A percentile compares a stretch with the other conserved stretches of the same genome.
Conservation (phyloP, 2,797 vertebrate species). For the Chelidonichthys spinosus region DNA sequence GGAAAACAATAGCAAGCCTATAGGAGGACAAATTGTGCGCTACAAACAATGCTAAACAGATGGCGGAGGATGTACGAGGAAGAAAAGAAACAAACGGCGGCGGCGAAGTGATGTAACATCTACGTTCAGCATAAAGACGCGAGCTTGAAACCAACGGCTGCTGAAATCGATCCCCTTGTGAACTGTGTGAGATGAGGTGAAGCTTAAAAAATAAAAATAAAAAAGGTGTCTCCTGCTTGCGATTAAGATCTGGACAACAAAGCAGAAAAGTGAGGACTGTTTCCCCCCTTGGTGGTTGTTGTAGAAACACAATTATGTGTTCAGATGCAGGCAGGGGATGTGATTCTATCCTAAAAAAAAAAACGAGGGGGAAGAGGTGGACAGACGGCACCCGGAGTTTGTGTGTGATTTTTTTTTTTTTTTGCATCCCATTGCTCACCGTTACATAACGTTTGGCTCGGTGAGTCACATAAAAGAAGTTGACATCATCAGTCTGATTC, state of each 20-base stretch:
- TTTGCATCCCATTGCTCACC: constrained; percentile 74
- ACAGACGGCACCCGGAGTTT: constrained; percentile 57
- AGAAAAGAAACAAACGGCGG: constrained; percentile 20
- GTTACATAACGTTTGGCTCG: constrained; percentile 79
- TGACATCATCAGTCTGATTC: constrained; percentile 70
- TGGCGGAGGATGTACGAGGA: constrained; percentile 33
- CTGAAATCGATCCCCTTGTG: not conserved
- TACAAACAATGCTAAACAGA: constrained; percentile 22
- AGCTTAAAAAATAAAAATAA: not conserved
- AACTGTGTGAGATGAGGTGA: constrained; percentile 11
- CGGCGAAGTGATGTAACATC: constrained; percentile 10
- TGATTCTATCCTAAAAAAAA: constrained; percentile 29
- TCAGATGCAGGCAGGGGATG: constrained; percentile 41
- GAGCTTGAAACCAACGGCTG: constrained; percentile 21
- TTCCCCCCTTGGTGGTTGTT: constrained; percentile 35
- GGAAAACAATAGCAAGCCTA: not conserved
- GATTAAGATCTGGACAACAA: constrained; percentile 35
- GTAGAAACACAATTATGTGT: constrained; percentile 54
- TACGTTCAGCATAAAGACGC: constrained; percentile 2
- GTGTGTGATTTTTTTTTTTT: constrained; percentile 35
- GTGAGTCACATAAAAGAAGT: constrained; percentile 68
- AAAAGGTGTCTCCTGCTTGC: constrained; percentile 26
- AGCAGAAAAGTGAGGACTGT: constrained; percentile 26
- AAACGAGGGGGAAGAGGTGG: constrained; percentile 41
- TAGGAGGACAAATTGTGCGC: constrained; percentile 3